A percentile compares a stretch with the other conserved stretches of the same genome.
Conservation (phyloP, 2,113 vertebrate species). For the Vulpes lagopus region DNA sequence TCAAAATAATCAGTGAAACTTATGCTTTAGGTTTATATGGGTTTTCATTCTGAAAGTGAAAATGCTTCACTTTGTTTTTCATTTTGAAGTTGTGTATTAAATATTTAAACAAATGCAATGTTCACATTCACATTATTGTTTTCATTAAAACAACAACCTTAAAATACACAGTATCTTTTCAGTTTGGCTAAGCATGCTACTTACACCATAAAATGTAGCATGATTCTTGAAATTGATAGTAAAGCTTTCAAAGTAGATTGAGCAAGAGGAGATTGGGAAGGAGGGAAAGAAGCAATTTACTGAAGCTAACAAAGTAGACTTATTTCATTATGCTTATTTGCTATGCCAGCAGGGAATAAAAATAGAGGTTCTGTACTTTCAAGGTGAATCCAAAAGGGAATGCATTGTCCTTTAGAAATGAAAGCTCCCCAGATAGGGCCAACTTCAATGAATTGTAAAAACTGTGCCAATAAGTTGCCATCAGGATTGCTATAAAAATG, state of each 20-base stretch:
- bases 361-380: constrained; percentile 44
- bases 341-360: neutral
- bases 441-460: neutral
- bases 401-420: neutral
- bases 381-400: constrained; percentile 18
- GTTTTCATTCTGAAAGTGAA: neutral
- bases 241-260: neutral
- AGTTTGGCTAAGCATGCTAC: neutral
- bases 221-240: neutral
- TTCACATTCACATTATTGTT: neutral
- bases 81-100: neutral
- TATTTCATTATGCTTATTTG: constrained; percentile 37
- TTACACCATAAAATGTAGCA: neutral
- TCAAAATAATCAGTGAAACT: constrained; percentile 11
- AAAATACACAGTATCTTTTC: neutral
- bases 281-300: neutral
- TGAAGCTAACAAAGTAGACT: neutral
- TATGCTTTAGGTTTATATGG: neutral
- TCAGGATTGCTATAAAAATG: neutral
- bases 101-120: neutral
- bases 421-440: neutral
- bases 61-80: neutral
- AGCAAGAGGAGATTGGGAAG: neutral
- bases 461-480: neutral
- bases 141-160: neutral